These are phyloP conservation scores for Numenius phaeopus DNA, from an alignment of 2,797 vertebrate genomes.

Conservation along the genomic window DNA sequence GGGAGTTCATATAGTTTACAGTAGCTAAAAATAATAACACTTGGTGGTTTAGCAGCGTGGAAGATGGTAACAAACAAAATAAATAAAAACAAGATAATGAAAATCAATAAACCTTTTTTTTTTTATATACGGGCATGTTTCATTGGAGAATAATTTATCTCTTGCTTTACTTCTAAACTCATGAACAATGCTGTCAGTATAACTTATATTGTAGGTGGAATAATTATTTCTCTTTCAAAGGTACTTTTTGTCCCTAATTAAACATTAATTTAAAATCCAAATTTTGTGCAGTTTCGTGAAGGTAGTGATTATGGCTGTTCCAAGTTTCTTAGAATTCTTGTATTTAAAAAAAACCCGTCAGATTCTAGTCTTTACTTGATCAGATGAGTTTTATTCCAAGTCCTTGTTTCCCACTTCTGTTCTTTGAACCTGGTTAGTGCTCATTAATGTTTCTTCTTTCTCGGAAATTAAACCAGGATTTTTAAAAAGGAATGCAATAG, in stretches of 20 bases:
- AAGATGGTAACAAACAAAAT: background rate
- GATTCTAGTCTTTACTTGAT: background rate
- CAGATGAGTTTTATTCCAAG: background rate
- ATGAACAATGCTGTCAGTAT: background rate
- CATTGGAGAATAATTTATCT: background rate
- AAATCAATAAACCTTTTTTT: background rate
- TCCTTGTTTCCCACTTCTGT: background rate
- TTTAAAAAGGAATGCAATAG: background rate
- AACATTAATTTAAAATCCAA: background rate
- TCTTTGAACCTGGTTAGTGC: background rate
- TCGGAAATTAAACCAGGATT: background rate
- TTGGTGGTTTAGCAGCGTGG: background rate
- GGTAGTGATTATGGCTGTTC: background rate
- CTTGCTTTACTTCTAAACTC: background rate
- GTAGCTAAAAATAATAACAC: background rate
- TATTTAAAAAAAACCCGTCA: background rate
- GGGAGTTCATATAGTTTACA: background rate
- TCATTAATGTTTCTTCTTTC: background rate
- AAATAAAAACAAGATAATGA: background rate
- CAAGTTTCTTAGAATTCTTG: background rate
- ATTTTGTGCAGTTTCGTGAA: background rate
- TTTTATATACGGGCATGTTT: background rate
- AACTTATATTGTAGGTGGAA: conserved; percentile 5
- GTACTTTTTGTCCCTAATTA: conserved; percentile 1
- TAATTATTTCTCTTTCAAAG: conserved; percentile 14